These are phyloP conservation scores for Nymphicus hollandicus DNA, from an alignment of 2,113 vertebrate genomes.

Conservation along the genomic window DNA sequence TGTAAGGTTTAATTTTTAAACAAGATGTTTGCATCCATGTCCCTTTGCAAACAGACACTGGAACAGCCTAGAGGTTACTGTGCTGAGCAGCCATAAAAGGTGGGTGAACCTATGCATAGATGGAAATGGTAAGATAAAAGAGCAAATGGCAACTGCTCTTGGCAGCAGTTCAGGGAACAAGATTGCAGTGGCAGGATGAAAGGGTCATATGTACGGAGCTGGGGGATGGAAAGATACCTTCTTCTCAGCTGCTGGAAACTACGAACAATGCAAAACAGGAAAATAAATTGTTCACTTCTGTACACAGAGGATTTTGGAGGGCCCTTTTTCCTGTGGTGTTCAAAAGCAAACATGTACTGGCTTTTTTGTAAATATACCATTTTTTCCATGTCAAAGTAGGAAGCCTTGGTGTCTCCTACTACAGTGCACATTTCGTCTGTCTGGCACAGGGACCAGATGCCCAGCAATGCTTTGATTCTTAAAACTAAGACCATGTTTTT, in stretches of 20 bases:
- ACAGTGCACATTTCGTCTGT: not conserved
- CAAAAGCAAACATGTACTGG: not conserved
- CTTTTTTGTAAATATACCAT: not conserved
- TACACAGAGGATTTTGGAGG: not conserved
- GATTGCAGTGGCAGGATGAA: not conserved
- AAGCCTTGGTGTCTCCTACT: not conserved
- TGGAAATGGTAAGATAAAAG: not conserved
- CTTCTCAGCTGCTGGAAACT: not conserved
- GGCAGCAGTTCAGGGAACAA: not conserved
- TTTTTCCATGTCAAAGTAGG: not conserved
- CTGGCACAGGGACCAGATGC: not conserved
- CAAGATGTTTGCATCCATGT: not conserved
- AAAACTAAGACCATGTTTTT: not conserved
- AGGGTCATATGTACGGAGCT: rapidly evolving
- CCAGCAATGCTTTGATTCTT: not conserved
- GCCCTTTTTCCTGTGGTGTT: not conserved
- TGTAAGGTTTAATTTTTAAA: not conserved
- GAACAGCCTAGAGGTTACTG: not conserved
- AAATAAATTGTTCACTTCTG: not conserved
- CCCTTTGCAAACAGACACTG: not conserved
- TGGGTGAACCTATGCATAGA: not conserved
- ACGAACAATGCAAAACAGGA: not conserved
- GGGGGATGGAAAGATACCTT: not conserved
- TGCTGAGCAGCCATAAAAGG: not conserved
- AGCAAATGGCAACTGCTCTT: not conserved